Evolutionary conservation across 2,888 invertebrate genomes (phyloP).

Genomic region (Andrena praecox): DNA sequence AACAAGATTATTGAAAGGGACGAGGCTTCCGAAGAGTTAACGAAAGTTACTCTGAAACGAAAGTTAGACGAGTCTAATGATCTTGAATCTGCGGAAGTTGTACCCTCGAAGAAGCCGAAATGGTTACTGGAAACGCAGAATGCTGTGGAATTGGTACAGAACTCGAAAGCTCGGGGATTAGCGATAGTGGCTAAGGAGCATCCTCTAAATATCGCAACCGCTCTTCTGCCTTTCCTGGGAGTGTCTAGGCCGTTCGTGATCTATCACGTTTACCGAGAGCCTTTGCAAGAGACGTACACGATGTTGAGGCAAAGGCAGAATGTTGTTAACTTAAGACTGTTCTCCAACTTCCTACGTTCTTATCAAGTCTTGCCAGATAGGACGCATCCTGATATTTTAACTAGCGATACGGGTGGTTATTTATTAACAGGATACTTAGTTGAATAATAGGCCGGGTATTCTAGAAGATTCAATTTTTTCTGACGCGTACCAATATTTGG

Average conservation of each 20-base stretch:
- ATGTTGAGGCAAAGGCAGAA: conserved; percentile 90
- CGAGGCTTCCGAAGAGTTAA: neutral
- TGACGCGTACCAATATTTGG: neutral
- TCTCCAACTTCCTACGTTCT: conserved; percentile 94
- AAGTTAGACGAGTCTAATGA: conserved; percentile 71
- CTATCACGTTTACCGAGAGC: conserved; percentile 92
- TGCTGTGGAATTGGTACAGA: conserved; percentile 88
- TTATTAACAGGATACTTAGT: conserved; percentile 90
- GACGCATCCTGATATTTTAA: conserved; percentile 97
- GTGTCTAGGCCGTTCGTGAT: conserved; percentile 94
- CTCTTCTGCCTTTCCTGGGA: conserved; percentile 91
- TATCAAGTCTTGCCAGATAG: conserved; percentile 96
- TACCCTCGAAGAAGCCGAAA: conserved; percentile 70
- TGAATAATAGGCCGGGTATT: conserved; percentile 18
- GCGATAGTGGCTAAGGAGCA: conserved; percentile 94
- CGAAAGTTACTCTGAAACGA: conserved; percentile 63
- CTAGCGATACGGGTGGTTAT: conserved; percentile 95
- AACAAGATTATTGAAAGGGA: conserved; percentile 9
- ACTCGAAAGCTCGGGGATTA: conserved; percentile 90
- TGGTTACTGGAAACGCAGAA: conserved; percentile 75
- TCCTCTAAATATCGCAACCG: conserved; percentile 92
- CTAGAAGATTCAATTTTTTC: neutral
- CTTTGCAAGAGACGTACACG: conserved; percentile 93
- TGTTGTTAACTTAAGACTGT: conserved; percentile 91
- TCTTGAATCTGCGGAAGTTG: conserved; percentile 13